Conservation (phyloP, 2,888 invertebrate species). For the Tipula lateralis region DNA sequence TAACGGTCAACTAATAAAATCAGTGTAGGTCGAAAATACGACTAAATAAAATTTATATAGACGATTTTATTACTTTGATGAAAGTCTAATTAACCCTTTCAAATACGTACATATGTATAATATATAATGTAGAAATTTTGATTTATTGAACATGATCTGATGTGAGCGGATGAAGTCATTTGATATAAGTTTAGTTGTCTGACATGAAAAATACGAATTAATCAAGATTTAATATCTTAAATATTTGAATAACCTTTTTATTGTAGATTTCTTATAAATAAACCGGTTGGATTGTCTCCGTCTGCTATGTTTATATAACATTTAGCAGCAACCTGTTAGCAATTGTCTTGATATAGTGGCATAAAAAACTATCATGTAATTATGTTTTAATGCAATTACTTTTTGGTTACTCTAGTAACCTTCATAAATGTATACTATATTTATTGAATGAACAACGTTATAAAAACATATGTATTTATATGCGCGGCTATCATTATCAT, state of each 20-base stretch:
- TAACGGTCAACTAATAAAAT: background rate
- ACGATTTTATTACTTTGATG: background rate
- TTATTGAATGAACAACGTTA: background rate
- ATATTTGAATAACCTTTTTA: background rate
- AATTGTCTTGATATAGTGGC: background rate
- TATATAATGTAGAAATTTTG: background rate
- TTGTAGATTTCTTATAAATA: background rate
- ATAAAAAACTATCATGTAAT: background rate
- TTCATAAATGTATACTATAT: background rate
- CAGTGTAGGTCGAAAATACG: background rate
- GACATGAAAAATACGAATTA: background rate
- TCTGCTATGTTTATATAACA: background rate
- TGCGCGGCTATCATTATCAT: background rate
- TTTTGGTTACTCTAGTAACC: slow-evolving; percentile 4
- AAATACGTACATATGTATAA: background rate
- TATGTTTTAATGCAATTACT: background rate
- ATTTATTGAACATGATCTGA: background rate
- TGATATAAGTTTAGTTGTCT: background rate
- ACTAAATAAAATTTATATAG: background rate
- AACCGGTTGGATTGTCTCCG: background rate
- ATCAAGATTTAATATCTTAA: background rate
- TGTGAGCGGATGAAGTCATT: background rate
- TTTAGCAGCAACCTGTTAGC: background rate
- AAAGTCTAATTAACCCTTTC: slow-evolving; percentile 13
- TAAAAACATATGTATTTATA: background rate